A percentile compares a stretch with the other conserved stretches of the same genome.
Evolutionary conservation across 2,797 vertebrate genomes (phyloP).

Genomic region (Schizopygopsis malacanthus): DNA sequence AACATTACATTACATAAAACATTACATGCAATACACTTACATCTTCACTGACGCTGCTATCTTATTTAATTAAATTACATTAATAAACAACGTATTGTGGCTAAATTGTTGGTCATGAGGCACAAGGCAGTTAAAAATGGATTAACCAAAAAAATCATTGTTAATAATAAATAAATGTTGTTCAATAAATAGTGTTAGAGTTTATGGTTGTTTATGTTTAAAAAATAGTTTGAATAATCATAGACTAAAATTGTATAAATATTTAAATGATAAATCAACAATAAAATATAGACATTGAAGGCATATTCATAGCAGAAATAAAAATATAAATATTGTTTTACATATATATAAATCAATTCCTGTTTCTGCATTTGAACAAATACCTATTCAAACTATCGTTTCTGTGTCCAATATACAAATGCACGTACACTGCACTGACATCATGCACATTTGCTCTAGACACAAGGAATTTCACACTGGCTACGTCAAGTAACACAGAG

Average conservation of each 20-base stretch:
- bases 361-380: not conserved
- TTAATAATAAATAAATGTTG: not conserved
- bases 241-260: not conserved
- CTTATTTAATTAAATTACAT: not conserved
- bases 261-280: not conserved
- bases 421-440: not conserved
- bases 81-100: not conserved
- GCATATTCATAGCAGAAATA: not conserved
- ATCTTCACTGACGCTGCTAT: too few species aligned
- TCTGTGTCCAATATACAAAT: not conserved
- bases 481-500: constrained; percentile 23
- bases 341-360: not conserved
- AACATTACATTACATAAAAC: not conserved
- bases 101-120: not conserved
- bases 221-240: not conserved
- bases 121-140: not conserved
- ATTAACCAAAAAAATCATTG: not conserved
- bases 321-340: not conserved
- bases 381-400: not conserved
- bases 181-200: not conserved
- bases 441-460: constrained; percentile 1
- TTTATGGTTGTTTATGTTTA: not conserved
- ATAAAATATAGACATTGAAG: not conserved
- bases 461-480: constrained; percentile 20
- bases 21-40: too few species aligned